Percentiles rank a stretch among this genome's conserved stretches.
phyloP scores from a whole-genome alignment of 2,113 vertebrate genomes.

The Labeo catla region DNA sequence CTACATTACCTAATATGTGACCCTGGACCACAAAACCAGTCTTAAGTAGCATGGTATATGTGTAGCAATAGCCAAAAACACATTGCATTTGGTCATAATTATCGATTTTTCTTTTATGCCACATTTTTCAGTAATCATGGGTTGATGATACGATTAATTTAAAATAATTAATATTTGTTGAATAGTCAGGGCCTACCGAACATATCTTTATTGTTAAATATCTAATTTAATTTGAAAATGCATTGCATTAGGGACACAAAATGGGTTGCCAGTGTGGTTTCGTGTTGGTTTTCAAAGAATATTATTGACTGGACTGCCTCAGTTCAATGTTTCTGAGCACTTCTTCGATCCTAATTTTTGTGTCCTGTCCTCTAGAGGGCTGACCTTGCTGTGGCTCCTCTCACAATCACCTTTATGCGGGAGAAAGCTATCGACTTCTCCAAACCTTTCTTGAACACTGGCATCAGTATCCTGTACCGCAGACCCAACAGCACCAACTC shows the following conservation, averaged over 20 bases:
- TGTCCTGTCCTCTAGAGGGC: slow-evolving; percentile 81
- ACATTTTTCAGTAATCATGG: too few relatives aligned
- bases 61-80: too few relatives aligned
- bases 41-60: too few relatives aligned
- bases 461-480: slow-evolving; percentile 97
- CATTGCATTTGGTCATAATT: too few relatives aligned
- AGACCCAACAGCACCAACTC: slow-evolving; percentile 94
- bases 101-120: too few relatives aligned
- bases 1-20: too few relatives aligned
- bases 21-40: too few relatives aligned
- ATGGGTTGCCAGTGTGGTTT: not conserved
- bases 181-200: not conserved
- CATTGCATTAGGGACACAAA: not conserved
- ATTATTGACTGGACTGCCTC: not conserved
- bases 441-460: slow-evolving; percentile 95
- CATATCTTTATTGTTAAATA: not conserved
- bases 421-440: slow-evolving; percentile 98
- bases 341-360: not conserved
- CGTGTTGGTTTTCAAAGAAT: not conserved
- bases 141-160: not conserved
- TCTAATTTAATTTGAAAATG: not conserved
- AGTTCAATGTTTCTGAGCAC: not conserved
- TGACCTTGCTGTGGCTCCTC: slow-evolving; percentile 93
- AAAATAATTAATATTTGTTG: too few relatives aligned
- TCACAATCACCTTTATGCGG: slow-evolving; percentile 94